Evolutionary conservation across 2,797 vertebrate species (phyloP).

Genomic region (Hyperoplus lanceolatus): DNA sequence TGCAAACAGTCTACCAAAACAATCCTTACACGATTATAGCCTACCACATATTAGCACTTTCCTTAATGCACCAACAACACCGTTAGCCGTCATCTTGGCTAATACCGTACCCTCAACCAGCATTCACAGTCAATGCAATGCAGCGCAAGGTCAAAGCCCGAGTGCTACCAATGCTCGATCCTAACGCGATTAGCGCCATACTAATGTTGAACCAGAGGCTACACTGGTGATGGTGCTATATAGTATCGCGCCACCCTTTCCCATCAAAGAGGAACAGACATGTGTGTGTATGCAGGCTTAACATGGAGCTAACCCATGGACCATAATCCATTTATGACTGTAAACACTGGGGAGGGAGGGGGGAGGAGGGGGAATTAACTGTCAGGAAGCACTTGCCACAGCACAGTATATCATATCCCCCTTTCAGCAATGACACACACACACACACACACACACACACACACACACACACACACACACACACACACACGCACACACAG

Average conservation of each 20-base stretch:
- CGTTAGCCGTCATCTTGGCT: conserved; percentile 42
- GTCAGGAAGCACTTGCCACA: conserved; percentile 66
- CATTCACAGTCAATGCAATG: conserved; percentile 31
- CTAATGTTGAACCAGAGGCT: conserved; percentile 56
- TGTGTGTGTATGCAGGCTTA: conserved; percentile 70
- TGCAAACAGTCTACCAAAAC: conserved; percentile 39
- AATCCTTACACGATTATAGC: conserved; percentile 5
- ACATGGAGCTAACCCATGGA: conserved; percentile 68
- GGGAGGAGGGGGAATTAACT: conserved; percentile 73
- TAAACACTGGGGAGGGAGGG: conserved; percentile 73
- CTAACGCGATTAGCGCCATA: conserved; percentile 75
- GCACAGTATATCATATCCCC: conserved; percentile 62
- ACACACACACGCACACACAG: too few species aligned
- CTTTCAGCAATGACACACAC: conserved; percentile 49
- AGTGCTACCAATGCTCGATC: conserved; percentile 66
- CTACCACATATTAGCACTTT: conserved; percentile 33
- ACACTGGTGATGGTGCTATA: conserved; percentile 37
- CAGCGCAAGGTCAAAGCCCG: conserved; percentile 62
- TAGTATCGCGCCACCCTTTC: conserved; percentile 48
- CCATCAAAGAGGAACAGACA: conserved; percentile 59
- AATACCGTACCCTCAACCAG: background rate
- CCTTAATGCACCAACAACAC: conserved; percentile 52
- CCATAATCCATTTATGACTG: conserved; percentile 85
- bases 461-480: too few species aligned
- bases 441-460: too few species aligned